A percentile compares a stretch with the other conserved stretches of the same genome.
Conservation (phyloP, 2,113 vertebrate species). For the Megaptera novaeangliae region DNA sequence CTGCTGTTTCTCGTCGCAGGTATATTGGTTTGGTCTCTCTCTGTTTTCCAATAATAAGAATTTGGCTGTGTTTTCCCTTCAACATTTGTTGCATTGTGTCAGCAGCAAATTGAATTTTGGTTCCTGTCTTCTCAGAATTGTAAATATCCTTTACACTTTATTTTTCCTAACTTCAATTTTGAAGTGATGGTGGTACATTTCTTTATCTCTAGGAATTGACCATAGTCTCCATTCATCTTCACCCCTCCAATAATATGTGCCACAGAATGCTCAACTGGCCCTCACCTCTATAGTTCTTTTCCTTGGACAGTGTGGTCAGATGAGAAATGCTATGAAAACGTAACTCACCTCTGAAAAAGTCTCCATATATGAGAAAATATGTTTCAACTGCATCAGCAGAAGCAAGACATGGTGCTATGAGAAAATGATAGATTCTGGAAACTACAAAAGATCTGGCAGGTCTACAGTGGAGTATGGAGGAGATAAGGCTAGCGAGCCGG, state of each 20-base stretch:
- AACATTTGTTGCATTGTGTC: neutral
- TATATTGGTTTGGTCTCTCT: neutral
- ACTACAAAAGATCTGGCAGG: neutral
- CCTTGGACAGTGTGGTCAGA: neutral
- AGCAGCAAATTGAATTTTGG: neutral
- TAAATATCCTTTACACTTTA: neutral
- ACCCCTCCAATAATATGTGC: neutral
- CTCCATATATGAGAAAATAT: neutral
- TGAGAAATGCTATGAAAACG: neutral
- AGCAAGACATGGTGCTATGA: neutral
- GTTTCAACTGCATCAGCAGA: neutral
- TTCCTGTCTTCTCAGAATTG: neutral
- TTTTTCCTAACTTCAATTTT: slow-evolving; percentile 21
- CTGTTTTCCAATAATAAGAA: slow-evolving; percentile 10
- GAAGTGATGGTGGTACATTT: neutral
- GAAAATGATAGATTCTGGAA: neutral
- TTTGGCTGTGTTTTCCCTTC: neutral
- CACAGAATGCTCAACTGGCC: neutral
- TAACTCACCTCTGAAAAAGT: neutral
- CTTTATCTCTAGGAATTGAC: neutral
- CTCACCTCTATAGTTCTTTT: neutral
- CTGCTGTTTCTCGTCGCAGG: neutral
- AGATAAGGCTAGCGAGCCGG: neutral
- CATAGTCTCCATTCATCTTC: neutral
- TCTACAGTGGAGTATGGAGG: neutral